A percentile compares a stretch with the other conserved stretches of the same genome.
phyloP scores from a whole-genome alignment of 2,888 invertebrate genomes.

The Pandemis cinnamomeana region DNA sequence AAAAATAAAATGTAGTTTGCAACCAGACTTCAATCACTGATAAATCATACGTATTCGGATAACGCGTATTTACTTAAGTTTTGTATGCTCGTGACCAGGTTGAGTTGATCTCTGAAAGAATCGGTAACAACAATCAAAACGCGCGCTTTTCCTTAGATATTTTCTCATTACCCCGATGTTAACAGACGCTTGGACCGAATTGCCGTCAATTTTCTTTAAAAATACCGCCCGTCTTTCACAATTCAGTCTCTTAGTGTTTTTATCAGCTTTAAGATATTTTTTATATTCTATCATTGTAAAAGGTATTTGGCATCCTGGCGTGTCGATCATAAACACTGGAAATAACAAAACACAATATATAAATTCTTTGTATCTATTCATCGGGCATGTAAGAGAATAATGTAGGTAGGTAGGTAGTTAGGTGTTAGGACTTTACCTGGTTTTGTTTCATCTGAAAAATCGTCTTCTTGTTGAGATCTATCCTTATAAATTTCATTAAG shows the following conservation, averaged over 20 bases:
- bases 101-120: slow-evolving; percentile 53
- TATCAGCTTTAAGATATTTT: slow-evolving; percentile 47
- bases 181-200: slow-evolving; percentile 60
- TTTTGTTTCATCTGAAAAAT: slow-evolving; percentile 57
- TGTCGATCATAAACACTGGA: slow-evolving; percentile 63
- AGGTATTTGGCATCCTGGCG: slow-evolving; percentile 72
- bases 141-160: slow-evolving; percentile 54
- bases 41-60: slow-evolving; percentile 10
- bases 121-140: slow-evolving; percentile 67
- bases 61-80: slow-evolving; percentile 50
- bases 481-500: slow-evolving; percentile 58
- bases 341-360: slow-evolving; percentile 38
- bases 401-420: background rate
- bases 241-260: slow-evolving; percentile 42
- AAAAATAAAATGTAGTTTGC: background rate
- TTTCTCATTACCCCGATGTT: slow-evolving; percentile 56
- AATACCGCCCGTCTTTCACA: slow-evolving; percentile 70
- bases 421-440: slow-evolving; percentile 43
- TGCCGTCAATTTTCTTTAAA: slow-evolving; percentile 57
- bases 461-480: slow-evolving; percentile 46
- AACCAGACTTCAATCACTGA: slow-evolving; percentile 1
- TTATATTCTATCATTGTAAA: slow-evolving; percentile 56
- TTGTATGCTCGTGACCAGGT: slow-evolving; percentile 46
- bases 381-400: background rate
- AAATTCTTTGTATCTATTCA: background rate